phyloP scores from a whole-genome alignment of 2,797 vertebrate genomes.

The Danio jaintianensis region DNA sequence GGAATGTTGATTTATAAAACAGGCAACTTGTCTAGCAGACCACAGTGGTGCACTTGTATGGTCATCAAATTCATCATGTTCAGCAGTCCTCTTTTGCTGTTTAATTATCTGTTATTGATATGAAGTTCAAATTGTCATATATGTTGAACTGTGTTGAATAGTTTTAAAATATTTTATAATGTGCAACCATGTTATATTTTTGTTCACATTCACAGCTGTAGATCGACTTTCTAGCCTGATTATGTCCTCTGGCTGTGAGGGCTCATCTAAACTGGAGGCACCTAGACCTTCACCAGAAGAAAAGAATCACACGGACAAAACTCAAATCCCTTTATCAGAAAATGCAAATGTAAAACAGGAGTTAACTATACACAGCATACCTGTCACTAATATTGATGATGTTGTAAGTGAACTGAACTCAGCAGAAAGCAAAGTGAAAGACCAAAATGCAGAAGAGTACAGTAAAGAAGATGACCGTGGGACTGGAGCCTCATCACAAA shows the following conservation, averaged over 20 bases:
- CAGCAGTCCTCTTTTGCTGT: background rate
- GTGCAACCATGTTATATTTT: slow-evolving; percentile 37
- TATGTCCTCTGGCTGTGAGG: slow-evolving; percentile 73
- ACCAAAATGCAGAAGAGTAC: slow-evolving; percentile 14
- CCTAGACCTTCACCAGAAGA: slow-evolving; percentile 53
- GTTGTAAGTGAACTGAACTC: slow-evolving; percentile 72
- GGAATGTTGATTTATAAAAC: slow-evolving; percentile 54
- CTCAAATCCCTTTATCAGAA: slow-evolving; percentile 23
- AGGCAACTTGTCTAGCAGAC: slow-evolving; percentile 23
- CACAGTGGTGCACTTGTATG: slow-evolving; percentile 28
- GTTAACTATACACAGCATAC: slow-evolving; percentile 62
- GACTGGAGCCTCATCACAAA: slow-evolving; percentile 39
- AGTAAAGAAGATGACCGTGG: slow-evolving; percentile 20
- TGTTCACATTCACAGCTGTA: slow-evolving; percentile 76
- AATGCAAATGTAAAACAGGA: slow-evolving; percentile 37
- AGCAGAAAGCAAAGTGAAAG: slow-evolving; percentile 40
- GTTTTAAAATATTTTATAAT: slow-evolving; percentile 6
- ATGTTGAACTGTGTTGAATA: background rate
- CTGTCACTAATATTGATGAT: slow-evolving; percentile 76
- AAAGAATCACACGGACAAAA: slow-evolving; percentile 55
- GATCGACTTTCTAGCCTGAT: slow-evolving; percentile 78
- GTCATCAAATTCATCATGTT: slow-evolving; percentile 16
- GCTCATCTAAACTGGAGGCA: slow-evolving; percentile 61
- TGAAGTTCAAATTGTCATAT: background rate
- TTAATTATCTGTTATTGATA: slow-evolving; percentile 7